Conservation (phyloP, 1,140 invertebrate species). For the Leptestheria dahalacensis region DNA sequence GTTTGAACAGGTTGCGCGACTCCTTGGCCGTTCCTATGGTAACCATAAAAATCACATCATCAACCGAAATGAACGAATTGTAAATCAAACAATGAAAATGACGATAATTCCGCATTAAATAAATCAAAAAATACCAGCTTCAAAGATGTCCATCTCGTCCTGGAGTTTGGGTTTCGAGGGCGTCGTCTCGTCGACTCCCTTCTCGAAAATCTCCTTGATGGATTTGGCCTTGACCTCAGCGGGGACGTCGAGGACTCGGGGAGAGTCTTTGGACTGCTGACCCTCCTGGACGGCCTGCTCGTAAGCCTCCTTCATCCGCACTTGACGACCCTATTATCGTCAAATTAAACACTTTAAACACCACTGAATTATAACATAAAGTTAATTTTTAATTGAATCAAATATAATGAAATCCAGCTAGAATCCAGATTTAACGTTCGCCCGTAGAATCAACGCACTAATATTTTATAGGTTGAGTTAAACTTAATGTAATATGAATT, state of each 20-base stretch:
- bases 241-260: background rate
- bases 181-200: constrained; percentile 40
- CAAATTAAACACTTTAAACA: background rate
- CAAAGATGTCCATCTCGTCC: constrained; percentile 60
- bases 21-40: constrained; percentile 67
- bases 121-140: no score
- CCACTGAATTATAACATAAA: background rate
- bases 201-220: constrained; percentile 23
- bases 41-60: constrained; percentile 14
- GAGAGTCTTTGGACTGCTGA: constrained; percentile 9
- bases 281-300: constrained; percentile 73
- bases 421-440: no score
- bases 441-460: no score
- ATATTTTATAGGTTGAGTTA: no score
- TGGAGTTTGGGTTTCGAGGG: constrained; percentile 30
- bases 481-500: no score
- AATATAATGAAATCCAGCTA: no score
- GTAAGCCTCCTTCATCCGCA: constrained; percentile 79
- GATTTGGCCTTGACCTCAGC: background rate
- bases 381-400: no score
- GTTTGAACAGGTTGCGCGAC: constrained; percentile 66
- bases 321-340: constrained; percentile 56
- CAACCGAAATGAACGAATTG: background rate
- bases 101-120: no score
- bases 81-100: background rate